A percentile compares a stretch with the other conserved stretches of the same genome.
These are phyloP conservation scores for Monoplex corrugatus DNA, from an alignment of 2,888 invertebrate species.

Conservation along the genomic window DNA sequence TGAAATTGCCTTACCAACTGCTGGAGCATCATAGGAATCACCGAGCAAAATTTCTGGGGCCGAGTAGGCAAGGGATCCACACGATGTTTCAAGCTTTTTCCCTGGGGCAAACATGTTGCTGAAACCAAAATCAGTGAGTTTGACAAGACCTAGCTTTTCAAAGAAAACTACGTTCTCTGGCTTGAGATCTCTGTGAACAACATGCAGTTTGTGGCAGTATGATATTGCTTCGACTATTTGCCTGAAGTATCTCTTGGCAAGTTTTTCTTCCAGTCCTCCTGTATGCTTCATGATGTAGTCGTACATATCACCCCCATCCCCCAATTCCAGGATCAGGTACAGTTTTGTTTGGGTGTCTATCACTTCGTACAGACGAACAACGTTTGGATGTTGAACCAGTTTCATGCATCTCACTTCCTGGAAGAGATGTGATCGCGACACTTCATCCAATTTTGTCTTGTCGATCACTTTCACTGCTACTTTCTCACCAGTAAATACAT, in stretches of 20 bases:
- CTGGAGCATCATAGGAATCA: slow-evolving; percentile 99
- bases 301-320: slow-evolving; percentile 98
- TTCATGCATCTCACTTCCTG: slow-evolving; percentile 96
- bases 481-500: slow-evolving; percentile 99
- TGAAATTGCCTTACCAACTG: slow-evolving; percentile 96
- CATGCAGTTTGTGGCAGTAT: slow-evolving; percentile 95
- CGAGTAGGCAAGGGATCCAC: slow-evolving; percentile 99
- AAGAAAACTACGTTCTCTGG: slow-evolving; percentile 99
- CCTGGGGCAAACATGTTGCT: slow-evolving; percentile 95
- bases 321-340: slow-evolving; percentile 94
- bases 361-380: slow-evolving; percentile 98
- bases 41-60: slow-evolving; percentile 99
- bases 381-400: slow-evolving; percentile 99
- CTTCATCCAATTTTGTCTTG: slow-evolving; percentile 97
- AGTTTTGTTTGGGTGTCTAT: slow-evolving; percentile 99
- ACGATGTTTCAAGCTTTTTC: slow-evolving; percentile 97
- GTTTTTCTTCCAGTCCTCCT: slow-evolving; percentile 86
- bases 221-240: slow-evolving; percentile 98
- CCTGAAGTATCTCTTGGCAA: slow-evolving; percentile 91
- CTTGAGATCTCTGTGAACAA: slow-evolving; percentile 95
- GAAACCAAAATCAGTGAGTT: slow-evolving; percentile 97
- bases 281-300: slow-evolving; percentile 99
- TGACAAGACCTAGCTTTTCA: slow-evolving; percentile 97
- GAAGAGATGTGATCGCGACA: slow-evolving; percentile 94
- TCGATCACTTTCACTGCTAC: slow-evolving; percentile 99